These are phyloP conservation scores for Himalopsyche phryganea DNA, from an alignment of 1,140 invertebrate species.

Conservation along the genomic window DNA sequence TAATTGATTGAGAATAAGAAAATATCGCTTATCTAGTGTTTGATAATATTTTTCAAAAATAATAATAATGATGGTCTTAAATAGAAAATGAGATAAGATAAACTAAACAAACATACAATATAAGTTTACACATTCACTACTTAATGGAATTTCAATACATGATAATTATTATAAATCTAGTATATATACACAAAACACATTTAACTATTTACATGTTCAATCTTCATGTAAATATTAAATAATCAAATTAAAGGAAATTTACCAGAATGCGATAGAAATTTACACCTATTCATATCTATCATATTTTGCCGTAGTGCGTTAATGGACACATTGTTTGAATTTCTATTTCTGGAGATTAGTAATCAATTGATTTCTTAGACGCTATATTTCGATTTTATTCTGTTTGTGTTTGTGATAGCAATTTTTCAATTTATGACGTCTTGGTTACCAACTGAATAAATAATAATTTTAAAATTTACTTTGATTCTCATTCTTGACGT, in stretches of 20 bases:
- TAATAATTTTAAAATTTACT: too few species aligned
- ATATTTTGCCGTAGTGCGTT: too few species aligned
- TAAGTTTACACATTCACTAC: neutral
- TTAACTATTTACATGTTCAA: neutral
- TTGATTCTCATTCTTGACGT: too few species aligned
- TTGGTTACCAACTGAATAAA: too few species aligned
- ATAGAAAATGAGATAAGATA: neutral
- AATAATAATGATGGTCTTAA: neutral
- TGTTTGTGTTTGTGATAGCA: too few species aligned
- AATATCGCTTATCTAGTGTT: neutral
- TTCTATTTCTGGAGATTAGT: too few species aligned
- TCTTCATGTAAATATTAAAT: neutral
- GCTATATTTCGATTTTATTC: too few species aligned
- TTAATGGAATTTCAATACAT: constrained; percentile 19
- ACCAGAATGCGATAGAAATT: neutral
- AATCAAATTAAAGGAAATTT: constrained; percentile 1
- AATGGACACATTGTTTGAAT: too few species aligned
- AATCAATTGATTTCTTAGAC: too few species aligned
- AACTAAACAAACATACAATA: neutral
- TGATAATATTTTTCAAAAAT: neutral
- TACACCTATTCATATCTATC: neutral
- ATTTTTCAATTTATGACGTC: too few species aligned
- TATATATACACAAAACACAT: constrained; percentile 1
- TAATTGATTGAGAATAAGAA: neutral
- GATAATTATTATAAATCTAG: neutral